Evolutionary conservation across 2,113 vertebrate genomes (phyloP).

Genomic region (Mesocricetus auratus): DNA sequence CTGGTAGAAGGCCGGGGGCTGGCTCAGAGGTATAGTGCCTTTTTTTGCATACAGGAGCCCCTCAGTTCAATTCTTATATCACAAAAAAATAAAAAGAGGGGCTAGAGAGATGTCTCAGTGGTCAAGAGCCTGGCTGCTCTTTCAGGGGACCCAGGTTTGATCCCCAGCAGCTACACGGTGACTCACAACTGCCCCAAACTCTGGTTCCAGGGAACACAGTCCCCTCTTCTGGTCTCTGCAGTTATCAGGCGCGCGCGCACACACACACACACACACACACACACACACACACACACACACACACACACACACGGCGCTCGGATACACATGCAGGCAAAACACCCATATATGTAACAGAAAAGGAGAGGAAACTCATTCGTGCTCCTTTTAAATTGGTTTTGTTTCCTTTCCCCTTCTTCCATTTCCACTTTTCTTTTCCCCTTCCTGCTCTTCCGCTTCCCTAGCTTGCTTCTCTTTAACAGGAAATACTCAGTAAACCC

Average conservation of each 20-base stretch:
- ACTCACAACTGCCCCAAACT: not conserved
- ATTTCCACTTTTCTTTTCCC: not conserved
- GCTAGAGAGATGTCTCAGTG: not conserved
- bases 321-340: not conserved
- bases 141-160: not conserved
- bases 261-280: too few species aligned
- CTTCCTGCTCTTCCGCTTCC: not conserved
- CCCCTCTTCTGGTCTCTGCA: not conserved
- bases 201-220: not conserved
- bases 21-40: not conserved
- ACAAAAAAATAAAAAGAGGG: not conserved
- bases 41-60: not conserved
- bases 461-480: not conserved
- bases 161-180: not conserved
- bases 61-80: not conserved
- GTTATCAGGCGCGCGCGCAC: too few species aligned
- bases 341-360: not conserved
- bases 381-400: not conserved
- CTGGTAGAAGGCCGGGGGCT: not conserved
- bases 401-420: not conserved
- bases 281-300: too few species aligned
- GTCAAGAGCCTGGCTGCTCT: not conserved
- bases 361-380: not conserved
- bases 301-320: not conserved
- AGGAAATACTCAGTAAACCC: not conserved